Percentiles rank a stretch among this genome's conserved stretches.
These are phyloP conservation scores for Fregetta grallaria DNA, from an alignment of 2,113 vertebrate genomes.

Conservation along the genomic window DNA sequence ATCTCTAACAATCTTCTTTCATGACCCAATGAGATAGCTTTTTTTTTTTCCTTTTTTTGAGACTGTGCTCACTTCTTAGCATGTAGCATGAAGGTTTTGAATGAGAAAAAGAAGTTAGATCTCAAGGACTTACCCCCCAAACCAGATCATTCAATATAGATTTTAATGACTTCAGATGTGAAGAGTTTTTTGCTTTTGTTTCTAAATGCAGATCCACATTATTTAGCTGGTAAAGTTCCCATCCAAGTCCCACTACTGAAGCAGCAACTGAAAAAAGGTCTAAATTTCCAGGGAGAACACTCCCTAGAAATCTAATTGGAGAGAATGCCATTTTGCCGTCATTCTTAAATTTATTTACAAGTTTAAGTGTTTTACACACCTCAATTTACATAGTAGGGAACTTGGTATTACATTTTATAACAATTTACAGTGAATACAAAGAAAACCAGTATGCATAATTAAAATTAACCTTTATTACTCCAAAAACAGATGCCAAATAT, in stretches of 20 bases:
- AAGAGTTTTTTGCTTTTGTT: neutral
- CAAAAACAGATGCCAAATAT: slow-evolving; percentile 41
- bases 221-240: neutral
- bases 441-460: slow-evolving; percentile 37
- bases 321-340: neutral
- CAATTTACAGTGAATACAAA: slow-evolving; percentile 36
- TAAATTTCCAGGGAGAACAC: neutral
- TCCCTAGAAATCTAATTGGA: neutral
- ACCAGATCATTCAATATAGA: neutral
- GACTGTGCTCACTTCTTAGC: neutral
- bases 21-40: neutral
- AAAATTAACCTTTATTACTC: slow-evolving; percentile 67
- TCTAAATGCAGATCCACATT: neutral
- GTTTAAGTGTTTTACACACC: slow-evolving; percentile 54
- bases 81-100: neutral
- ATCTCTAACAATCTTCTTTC: neutral
- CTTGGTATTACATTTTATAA: slow-evolving; percentile 18
- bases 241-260: neutral
- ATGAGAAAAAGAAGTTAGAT: neutral
- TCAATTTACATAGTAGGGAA: slow-evolving; percentile 57
- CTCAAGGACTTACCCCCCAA: neutral
- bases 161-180: neutral
- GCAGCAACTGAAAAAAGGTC: neutral
- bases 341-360: slow-evolving; percentile 67
- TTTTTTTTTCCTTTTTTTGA: neutral